These are phyloP conservation scores for Muricea muricata DNA, from an alignment of 92 coral and sea anemone species.

Conservation along the genomic window DNA sequence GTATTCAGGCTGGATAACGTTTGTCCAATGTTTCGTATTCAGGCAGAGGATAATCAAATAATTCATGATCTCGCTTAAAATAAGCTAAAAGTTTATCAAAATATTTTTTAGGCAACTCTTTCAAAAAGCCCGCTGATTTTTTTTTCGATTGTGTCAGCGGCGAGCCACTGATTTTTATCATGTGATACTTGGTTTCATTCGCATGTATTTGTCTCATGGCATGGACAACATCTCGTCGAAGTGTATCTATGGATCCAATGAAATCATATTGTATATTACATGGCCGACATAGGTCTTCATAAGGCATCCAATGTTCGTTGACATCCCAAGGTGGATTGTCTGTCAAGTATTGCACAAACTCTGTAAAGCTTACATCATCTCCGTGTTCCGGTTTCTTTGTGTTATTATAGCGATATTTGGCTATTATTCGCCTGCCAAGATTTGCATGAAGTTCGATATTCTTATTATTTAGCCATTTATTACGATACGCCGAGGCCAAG, in stretches of 20 bases:
- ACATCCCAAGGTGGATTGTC: not conserved
- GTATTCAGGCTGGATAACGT: not conserved
- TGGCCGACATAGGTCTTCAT: slow-evolving; percentile 34
- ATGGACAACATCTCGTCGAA: slow-evolving; percentile 8
- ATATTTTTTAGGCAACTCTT: not conserved
- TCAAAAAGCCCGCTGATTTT: not conserved
- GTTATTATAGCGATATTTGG: not conserved
- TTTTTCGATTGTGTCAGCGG: slow-evolving; percentile 4
- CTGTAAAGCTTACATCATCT: slow-evolving; percentile 3
- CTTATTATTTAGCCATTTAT: not conserved
- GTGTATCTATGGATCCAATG: slow-evolving; percentile 34
- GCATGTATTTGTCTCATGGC: slow-evolving; percentile 16
- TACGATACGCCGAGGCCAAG: slow-evolving; percentile 22
- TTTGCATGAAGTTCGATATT: not conserved
- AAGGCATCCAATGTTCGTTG: slow-evolving; percentile 53
- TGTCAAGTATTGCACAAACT: not conserved
- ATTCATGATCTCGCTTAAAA: slow-evolving; percentile 26
- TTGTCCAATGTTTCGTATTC: not conserved
- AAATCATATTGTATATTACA: slow-evolving; percentile 42
- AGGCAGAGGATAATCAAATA: slow-evolving; percentile 34
- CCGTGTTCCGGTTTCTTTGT: not conserved
- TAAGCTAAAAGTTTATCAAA: not conserved
- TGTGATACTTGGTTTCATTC: slow-evolving; percentile 3
- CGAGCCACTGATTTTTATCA: not conserved
- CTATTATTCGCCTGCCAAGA: not conserved